A percentile compares a stretch with the other conserved stretches of the same genome.
phyloP scores from a whole-genome alignment of 2,113 vertebrate species.

The Myanophis thanlyinensis region DNA sequence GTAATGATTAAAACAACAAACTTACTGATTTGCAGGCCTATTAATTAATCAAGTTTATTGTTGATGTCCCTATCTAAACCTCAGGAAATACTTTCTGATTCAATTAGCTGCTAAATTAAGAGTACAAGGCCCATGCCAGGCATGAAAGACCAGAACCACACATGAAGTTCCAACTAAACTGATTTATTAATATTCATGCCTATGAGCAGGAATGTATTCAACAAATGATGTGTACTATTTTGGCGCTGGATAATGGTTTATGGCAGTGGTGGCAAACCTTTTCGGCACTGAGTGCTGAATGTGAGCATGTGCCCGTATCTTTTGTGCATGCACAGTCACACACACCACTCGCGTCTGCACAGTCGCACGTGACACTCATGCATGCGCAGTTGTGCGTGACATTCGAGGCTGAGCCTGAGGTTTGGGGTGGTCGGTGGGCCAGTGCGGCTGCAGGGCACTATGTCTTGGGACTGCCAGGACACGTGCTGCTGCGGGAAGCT shows the following conservation, averaged over 20 bases:
- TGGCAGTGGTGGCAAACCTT: no score
- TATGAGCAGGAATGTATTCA: neutral
- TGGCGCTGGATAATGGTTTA: neutral
- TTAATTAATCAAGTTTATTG: neutral
- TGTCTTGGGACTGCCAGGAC: no score
- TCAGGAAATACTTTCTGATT: neutral
- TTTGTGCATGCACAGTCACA: no score
- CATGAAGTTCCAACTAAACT: neutral
- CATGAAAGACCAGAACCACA: neutral
- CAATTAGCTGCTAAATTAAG: neutral
- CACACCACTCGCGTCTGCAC: no score
- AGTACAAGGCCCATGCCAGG: neutral
- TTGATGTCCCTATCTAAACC: neutral
- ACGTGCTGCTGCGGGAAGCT: no score
- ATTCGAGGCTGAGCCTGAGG: no score
- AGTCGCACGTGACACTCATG: no score
- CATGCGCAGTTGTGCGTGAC: no score
- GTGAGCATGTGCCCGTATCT: no score
- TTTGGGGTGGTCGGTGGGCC: no score
- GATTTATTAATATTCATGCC: neutral
- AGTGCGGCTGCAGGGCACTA: no score
- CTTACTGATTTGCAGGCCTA: neutral
- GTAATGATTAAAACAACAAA: neutral
- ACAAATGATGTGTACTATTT: neutral
- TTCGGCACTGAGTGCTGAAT: no score